phyloP scores from a whole-genome alignment of 2,113 vertebrate species.

The Neodontobutis hainanensis region DNA sequence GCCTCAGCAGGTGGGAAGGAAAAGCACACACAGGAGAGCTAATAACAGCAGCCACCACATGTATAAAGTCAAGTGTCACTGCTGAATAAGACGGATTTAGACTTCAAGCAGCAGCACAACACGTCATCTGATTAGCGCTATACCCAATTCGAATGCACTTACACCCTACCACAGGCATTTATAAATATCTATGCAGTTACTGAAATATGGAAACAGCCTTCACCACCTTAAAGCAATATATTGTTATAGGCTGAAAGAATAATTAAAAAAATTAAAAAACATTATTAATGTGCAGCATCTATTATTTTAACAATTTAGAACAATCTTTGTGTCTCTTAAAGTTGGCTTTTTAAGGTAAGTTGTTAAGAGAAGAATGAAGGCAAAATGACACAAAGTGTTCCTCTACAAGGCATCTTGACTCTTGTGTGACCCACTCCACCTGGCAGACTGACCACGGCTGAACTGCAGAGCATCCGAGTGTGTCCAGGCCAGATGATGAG shows the following conservation, averaged over 20 bases:
- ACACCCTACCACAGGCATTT: not conserved
- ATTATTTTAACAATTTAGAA: no score
- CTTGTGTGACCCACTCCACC: conserved; percentile 42
- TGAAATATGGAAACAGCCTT: not conserved
- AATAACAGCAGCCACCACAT: conserved; percentile 29
- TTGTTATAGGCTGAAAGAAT: no score
- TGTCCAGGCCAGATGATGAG: conserved; percentile 51
- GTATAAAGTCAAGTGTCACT: conserved; percentile 18
- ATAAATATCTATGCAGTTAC: not conserved
- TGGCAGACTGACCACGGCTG: conserved; percentile 21
- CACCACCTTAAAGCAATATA: not conserved
- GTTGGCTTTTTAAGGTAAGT: no score
- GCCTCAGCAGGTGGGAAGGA: conserved; percentile 50
- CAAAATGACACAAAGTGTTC: not conserved
- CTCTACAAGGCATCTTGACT: conserved; percentile 25
- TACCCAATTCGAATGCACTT: not conserved
- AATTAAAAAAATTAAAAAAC: no score
- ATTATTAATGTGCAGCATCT: no score
- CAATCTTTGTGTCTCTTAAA: no score
- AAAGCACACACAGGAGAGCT: conserved; percentile 23
- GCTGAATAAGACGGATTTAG: conserved; percentile 11
- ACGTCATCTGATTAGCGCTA: conserved; percentile 17
- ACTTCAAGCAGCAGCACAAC: conserved; percentile 5
- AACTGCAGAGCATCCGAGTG: conserved; percentile 41
- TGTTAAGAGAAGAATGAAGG: no score